Evolutionary conservation across 2,797 vertebrate species (phyloP), one percentile per base, ranked within the genome.

Genomic region (Pithecia hirsuta): DNA sequence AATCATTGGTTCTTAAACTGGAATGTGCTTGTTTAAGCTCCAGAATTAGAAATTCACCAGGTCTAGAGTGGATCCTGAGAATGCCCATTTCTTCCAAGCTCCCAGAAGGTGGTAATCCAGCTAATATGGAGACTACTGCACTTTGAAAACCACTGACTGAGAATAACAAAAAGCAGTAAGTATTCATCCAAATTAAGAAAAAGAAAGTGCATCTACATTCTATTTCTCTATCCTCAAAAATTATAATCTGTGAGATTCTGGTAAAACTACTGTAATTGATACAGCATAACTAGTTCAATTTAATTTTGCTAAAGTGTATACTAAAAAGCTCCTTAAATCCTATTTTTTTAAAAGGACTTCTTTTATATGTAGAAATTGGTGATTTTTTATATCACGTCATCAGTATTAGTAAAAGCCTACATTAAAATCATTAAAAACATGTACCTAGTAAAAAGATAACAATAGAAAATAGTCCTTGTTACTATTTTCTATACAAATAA

Each of bases 311-410:
- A 28, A 36, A 76, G 86, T 19, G 6, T 26, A 96, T 24, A 93
- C 59, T 93, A 89, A 50, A 95, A 98, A 50, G 39, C 36, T 94
- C 17, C 89, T 93, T 83, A 96, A 91, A 33, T 82, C 57, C 55
- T 14, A 30, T 57, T 93, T 89, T 88, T 72, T 75, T 91, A 94
- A 30, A 96, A 79, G 81, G 12, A 36, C 30, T 91, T 72, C 3
- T 55, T 87, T 94, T 97, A 57, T 61, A 80, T 2, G 13, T 55
- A 52, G 64, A 74, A 70, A 97, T 14, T 50, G 52, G 36, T 20
- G 95, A 91, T 26, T 97, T 97, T 98, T 97, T 44, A 93, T 93
- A 33, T 91, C 79, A 92, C 4, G 22, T 26, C 94, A 97, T 72
- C 81, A 0, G 2, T 79, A 95, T 46, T 79, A 20, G 0, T 15